Percentiles rank a stretch among this genome's conserved stretches.
phyloP scores from a whole-genome alignment of 2,888 invertebrate species.

The Coleophora flavipennella region DNA sequence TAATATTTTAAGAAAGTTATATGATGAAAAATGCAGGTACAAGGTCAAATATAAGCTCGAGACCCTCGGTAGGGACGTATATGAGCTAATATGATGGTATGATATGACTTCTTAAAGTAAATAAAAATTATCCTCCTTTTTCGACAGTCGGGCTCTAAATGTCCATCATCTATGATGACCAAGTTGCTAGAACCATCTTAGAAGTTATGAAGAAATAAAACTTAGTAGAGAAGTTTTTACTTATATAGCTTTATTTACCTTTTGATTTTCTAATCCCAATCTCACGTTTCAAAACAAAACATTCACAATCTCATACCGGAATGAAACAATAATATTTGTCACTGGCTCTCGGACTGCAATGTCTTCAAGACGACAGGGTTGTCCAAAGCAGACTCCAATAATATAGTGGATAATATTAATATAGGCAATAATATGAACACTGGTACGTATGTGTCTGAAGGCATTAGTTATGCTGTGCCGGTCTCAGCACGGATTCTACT shows the following conservation, averaged over 20 bases:
- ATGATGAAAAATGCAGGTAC: too few relatives aligned
- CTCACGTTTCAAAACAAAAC: background rate
- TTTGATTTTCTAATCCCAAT: background rate
- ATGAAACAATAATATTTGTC: slow-evolving; percentile 1
- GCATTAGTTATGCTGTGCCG: slow-evolving; percentile 64
- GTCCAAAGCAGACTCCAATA: slow-evolving; percentile 56
- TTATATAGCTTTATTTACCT: too few relatives aligned
- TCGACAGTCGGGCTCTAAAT: too few relatives aligned
- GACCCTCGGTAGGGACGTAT: too few relatives aligned
- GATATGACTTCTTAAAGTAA: too few relatives aligned
- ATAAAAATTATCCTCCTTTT: too few relatives aligned
- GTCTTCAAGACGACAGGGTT: slow-evolving; percentile 60
- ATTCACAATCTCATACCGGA: background rate
- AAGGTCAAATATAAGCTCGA: too few relatives aligned
- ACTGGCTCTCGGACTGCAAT: slow-evolving; percentile 33
- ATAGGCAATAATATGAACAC: slow-evolving; percentile 33
- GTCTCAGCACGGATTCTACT: slow-evolving; percentile 32
- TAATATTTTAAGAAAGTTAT: too few relatives aligned
- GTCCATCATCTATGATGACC: too few relatives aligned
- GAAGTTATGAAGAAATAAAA: background rate
- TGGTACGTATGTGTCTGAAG: slow-evolving; percentile 65
- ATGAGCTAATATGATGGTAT: too few relatives aligned
- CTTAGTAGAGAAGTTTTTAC: background rate
- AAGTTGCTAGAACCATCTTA: too few relatives aligned
- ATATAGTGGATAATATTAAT: slow-evolving; percentile 34